Conservation (phyloP, 2,113 vertebrate species). For the Dinomys branickii region DNA sequence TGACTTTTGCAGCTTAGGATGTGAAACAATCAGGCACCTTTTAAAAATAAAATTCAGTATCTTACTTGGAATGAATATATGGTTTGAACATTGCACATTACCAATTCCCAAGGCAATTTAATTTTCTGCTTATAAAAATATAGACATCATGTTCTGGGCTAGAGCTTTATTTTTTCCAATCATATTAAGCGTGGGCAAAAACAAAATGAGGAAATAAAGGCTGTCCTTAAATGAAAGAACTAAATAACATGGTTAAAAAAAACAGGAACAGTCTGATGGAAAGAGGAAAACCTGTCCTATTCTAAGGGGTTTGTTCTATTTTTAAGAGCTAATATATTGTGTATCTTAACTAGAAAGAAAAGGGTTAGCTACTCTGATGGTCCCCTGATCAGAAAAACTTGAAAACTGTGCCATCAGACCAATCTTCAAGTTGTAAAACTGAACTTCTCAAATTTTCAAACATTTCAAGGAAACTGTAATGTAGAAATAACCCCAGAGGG, state of each 20-base stretch:
- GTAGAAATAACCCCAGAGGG: not conserved
- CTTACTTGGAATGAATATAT: not conserved
- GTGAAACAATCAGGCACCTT: not conserved
- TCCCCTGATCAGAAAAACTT: not conserved
- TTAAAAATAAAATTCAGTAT: not conserved
- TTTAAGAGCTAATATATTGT: not conserved
- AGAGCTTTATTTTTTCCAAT: not conserved
- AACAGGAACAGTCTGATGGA: not conserved
- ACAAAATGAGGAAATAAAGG: not conserved
- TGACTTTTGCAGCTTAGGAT: not conserved
- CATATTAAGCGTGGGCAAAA: not conserved
- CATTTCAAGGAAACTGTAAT: not conserved
- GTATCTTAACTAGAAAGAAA: not conserved
- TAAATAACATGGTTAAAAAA: not conserved
- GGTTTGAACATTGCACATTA: not conserved
- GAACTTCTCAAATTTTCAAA: not conserved
- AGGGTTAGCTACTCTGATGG: not conserved
- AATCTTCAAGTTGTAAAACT: not conserved
- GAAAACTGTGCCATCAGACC: not conserved
- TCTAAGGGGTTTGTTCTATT: not conserved
- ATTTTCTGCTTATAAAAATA: constrained; percentile 40
- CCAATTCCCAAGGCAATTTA: not conserved
- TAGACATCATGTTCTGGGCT: not conserved
- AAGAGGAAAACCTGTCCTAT: not conserved
- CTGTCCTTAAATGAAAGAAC: not conserved